These are phyloP conservation scores for Bubo scandiacus DNA, from an alignment of 2,113 vertebrate species.

Conservation along the genomic window DNA sequence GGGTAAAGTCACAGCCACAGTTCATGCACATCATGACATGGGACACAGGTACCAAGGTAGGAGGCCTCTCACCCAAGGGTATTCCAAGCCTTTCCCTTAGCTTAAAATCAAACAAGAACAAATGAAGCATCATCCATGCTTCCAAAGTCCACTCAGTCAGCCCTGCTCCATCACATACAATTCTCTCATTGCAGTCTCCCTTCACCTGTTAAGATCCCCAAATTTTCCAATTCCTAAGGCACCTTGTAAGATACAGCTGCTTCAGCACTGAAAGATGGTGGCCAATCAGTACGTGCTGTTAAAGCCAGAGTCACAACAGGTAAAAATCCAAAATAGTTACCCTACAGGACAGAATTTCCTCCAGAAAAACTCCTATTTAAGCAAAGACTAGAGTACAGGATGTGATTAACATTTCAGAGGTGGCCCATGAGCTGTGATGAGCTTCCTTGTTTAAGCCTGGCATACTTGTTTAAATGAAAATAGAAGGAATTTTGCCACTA, in stretches of 20 bases:
- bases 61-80: constrained; percentile 88
- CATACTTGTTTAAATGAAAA: not conserved
- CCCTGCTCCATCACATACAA: not conserved
- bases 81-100: constrained; percentile 83
- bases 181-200: not conserved
- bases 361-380: not conserved
- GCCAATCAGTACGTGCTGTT: not conserved
- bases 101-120: constrained; percentile 68
- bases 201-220: not conserved
- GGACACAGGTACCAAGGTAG: constrained; percentile 88
- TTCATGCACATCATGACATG: constrained; percentile 98
- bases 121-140: not conserved
- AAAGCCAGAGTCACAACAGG: not conserved
- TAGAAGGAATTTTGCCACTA: not conserved
- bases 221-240: not conserved
- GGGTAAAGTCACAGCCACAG: constrained; percentile 93
- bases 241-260: not conserved
- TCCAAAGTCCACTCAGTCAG: not conserved
- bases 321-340: not conserved
- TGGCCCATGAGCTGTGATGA: not conserved
- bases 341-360: not conserved
- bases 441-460: not conserved
- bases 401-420: not conserved
- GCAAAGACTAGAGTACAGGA: not conserved
- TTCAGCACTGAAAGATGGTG: not conserved